Conservation (phyloP, 2,797 vertebrate genomes). For the Sparidentex hasta region DNA sequence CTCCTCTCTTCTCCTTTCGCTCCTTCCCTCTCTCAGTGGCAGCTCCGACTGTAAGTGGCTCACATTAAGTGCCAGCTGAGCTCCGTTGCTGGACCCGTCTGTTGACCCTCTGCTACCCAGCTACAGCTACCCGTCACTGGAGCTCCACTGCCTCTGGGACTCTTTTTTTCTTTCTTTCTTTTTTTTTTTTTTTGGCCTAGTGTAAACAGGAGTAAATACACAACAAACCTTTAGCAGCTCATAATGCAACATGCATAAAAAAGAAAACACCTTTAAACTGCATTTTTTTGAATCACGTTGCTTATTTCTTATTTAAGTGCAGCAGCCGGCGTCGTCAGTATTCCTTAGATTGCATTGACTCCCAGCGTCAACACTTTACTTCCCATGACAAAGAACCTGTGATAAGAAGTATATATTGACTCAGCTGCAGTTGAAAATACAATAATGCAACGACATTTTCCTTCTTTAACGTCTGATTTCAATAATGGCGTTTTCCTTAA, state of each 20-base stretch:
- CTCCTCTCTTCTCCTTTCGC: constrained; percentile 12
- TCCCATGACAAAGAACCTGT: neutral
- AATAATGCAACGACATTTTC: neutral
- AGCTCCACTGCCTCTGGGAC: constrained; percentile 50
- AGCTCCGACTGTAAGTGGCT: constrained; percentile 67
- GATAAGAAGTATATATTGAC: neutral
- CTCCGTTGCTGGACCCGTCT: constrained; percentile 68
- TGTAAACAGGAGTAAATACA: constrained; percentile 22
- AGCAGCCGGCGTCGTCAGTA: neutral
- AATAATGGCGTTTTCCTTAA: neutral
- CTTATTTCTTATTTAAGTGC: neutral
- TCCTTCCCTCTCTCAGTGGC: constrained; percentile 24
- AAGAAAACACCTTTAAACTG: neutral
- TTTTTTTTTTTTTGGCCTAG: neutral
- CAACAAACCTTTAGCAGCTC: neutral
- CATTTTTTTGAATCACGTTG: neutral
- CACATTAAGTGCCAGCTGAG: constrained; percentile 75
- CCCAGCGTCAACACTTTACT: neutral
- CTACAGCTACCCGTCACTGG: constrained; percentile 57
- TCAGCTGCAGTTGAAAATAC: neutral
- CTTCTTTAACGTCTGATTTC: neutral
- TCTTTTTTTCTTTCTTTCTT: constrained; percentile 11
- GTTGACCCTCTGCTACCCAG: constrained; percentile 72
- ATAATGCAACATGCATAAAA: neutral
- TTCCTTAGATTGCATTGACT: neutral